Evolutionary conservation across 2,888 invertebrate genomes (phyloP).

Genomic region (Sinotaia quadrata): DNA sequence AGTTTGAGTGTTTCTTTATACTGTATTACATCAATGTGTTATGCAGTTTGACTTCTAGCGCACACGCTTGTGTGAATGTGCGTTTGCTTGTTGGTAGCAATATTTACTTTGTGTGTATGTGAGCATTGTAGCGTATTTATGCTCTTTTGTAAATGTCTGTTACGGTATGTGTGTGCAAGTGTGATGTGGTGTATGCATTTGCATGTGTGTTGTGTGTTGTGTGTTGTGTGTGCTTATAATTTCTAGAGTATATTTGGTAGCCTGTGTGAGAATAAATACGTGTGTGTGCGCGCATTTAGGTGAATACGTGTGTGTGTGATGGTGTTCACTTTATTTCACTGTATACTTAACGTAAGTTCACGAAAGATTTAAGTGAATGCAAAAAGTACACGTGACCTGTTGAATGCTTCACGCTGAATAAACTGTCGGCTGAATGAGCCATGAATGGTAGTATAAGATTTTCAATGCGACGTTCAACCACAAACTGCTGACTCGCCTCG

Average conservation of each 20-base stretch:
- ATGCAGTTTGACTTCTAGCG: too few species aligned
- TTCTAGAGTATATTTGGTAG: not conserved
- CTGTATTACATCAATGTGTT: too few species aligned
- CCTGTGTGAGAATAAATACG: not conserved
- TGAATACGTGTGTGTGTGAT: not conserved
- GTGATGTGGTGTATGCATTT: not conserved
- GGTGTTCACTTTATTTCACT: not conserved
- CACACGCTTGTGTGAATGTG: too few species aligned
- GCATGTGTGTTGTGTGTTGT: not conserved
- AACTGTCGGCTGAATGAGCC: too few species aligned
- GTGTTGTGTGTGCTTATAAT: not conserved
- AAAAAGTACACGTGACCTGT: too few species aligned
- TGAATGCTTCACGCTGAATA: too few species aligned
- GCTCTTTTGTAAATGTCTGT: not conserved
- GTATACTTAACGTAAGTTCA: too few species aligned
- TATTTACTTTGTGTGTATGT: not conserved
- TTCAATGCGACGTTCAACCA: too few species aligned
- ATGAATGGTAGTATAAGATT: too few species aligned
- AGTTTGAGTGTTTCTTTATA: too few species aligned
- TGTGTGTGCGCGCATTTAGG: slow-evolving; percentile 1
- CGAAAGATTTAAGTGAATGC: too few species aligned
- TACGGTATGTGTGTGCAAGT: not conserved
- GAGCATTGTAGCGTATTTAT: not conserved
- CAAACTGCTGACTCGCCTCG: too few species aligned
- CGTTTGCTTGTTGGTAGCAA: not conserved